Percentiles rank a stretch among this genome's conserved stretches.
phyloP scores from a whole-genome alignment of 2,888 invertebrate species.

The Pachliopta kotzebuea region DNA sequence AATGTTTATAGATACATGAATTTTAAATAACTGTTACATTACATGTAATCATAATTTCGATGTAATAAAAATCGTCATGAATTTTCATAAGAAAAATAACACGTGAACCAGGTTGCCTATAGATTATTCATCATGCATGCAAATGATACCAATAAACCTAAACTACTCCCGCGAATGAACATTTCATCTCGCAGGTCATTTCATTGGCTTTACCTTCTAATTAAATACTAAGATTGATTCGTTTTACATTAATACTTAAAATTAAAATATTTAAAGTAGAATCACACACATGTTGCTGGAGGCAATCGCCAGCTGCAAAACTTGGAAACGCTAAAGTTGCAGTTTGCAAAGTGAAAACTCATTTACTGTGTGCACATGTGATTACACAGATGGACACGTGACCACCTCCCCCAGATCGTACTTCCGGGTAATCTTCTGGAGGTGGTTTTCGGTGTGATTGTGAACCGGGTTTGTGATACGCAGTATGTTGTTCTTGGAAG shows the following conservation, averaged over 20 bases:
- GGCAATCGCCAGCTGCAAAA: neutral
- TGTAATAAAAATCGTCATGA: neutral
- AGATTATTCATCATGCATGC: neutral
- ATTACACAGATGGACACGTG: constrained; percentile 62
- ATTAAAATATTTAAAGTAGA: constrained; percentile 1
- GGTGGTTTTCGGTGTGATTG: constrained; percentile 67
- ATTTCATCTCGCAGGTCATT: constrained; percentile 7
- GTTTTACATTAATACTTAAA: constrained; percentile 4
- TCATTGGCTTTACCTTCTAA: constrained; percentile 4
- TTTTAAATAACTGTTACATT: constrained; percentile 24
- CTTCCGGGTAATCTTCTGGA: constrained; percentile 66
- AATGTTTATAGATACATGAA: constrained; percentile 15
- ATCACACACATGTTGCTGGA: constrained; percentile 13
- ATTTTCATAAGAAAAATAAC: neutral
- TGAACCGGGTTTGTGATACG: constrained; percentile 72
- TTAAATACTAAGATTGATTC: neutral
- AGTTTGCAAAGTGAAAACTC: constrained; percentile 14
- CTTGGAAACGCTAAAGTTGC: constrained; percentile 1
- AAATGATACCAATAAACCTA: neutral
- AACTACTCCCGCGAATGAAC: neutral
- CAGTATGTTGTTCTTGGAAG: constrained; percentile 70
- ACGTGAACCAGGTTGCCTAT: neutral
- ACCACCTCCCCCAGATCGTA: constrained; percentile 73
- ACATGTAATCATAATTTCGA: constrained; percentile 1
- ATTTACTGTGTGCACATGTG: neutral